Conservation (phyloP, 1,140 invertebrate genomes). For the Aethina tumida region DNA sequence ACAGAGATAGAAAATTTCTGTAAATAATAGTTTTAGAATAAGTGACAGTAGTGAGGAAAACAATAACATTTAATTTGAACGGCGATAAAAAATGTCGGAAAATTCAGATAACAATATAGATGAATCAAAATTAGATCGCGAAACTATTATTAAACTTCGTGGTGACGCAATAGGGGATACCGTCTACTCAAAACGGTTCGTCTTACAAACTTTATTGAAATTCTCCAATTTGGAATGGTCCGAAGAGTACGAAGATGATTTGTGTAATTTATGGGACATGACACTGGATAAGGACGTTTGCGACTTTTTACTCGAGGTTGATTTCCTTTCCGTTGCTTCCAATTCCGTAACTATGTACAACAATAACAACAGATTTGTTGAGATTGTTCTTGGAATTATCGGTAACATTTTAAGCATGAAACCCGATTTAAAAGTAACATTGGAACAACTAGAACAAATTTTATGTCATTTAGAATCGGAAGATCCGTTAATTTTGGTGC, state of each 20-base stretch:
- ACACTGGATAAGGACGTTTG: conserved; percentile 60
- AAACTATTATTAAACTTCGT: conserved; percentile 43
- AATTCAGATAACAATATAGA: too few species aligned
- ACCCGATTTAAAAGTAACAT: conserved; percentile 29
- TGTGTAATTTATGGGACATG: conserved; percentile 72
- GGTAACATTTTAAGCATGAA: conserved; percentile 57
- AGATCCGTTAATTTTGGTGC: conserved; percentile 53
- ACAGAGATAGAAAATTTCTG: too few species aligned
- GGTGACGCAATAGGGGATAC: conserved; percentile 67
- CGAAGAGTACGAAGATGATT: conserved; percentile 51
- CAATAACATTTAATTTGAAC: too few species aligned
- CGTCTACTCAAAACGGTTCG: conserved; percentile 62
- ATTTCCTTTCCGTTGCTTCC: conserved; percentile 48
- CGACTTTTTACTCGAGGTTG: conserved; percentile 51
- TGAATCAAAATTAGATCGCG: conserved; percentile 33
- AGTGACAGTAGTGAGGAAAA: too few species aligned
- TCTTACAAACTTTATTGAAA: conserved; percentile 53
- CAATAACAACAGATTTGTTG: conserved; percentile 47
- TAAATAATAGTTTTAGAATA: too few species aligned
- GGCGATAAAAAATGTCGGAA: too few species aligned
- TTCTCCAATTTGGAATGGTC: conserved; percentile 39
- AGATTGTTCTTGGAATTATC: conserved; percentile 63
- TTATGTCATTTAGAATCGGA: conserved; percentile 46
- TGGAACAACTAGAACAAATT: conserved; percentile 33
- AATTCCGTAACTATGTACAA: conserved; percentile 37